Conservation (phyloP, 2,888 invertebrate species). For the Epirrhoe tristata region DNA sequence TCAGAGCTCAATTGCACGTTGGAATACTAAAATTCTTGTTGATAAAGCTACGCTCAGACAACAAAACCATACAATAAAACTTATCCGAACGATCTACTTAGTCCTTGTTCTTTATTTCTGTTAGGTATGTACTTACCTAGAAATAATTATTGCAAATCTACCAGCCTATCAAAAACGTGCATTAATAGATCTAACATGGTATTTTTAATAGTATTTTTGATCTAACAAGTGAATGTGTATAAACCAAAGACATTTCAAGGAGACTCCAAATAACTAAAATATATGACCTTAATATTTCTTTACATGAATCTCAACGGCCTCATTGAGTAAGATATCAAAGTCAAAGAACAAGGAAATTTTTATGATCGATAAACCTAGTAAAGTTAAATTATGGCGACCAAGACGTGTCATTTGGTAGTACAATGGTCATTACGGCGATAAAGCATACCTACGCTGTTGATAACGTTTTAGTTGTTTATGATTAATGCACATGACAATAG, state of each 20-base stretch:
- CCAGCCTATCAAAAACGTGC: neutral
- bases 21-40: constrained; percentile 27
- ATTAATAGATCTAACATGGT: neutral
- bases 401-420: constrained; percentile 53
- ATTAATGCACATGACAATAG: constrained; percentile 59
- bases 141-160: neutral
- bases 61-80: constrained; percentile 33
- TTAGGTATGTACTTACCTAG: no score
- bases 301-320: constrained; percentile 38
- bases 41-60: constrained; percentile 29
- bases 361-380: constrained; percentile 40
- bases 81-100: constrained; percentile 26
- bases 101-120: neutral
- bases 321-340: constrained; percentile 31
- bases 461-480: constrained; percentile 58
- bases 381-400: constrained; percentile 52
- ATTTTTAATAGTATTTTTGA: constrained; percentile 1
- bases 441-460: constrained; percentile 51
- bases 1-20: constrained; percentile 28
- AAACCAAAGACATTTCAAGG: constrained; percentile 36
- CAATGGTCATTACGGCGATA: constrained; percentile 66
- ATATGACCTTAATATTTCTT: constrained; percentile 34
- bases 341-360: constrained; percentile 35
- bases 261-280: constrained; percentile 34
- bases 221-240: constrained; percentile 8